Evolutionary conservation across 2,797 vertebrate genomes (phyloP), one percentile per base, ranked within the genome.

Genomic region (Danio aesculapii): DNA sequence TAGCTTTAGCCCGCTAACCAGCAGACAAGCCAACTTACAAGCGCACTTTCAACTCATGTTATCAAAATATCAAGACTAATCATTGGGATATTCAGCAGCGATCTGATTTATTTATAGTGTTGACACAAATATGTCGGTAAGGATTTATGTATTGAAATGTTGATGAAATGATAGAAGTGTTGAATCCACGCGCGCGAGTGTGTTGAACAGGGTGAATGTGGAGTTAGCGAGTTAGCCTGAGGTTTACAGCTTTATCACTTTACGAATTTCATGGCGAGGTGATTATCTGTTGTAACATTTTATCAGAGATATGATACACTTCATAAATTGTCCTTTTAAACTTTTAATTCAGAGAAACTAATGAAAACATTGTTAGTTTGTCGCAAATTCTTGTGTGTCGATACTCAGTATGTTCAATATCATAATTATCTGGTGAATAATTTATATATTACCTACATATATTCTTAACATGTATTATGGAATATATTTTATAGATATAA

Each of bases 1-100:
- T 85, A 75, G 81, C 77, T 87, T 81, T 44, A 73, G 85, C 78
- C 61, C 71, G 82, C 75, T 83, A 80, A 46, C 55, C 8, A 64
- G 12, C 53, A 55, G 52, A 57, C 50, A 47, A 61, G 49, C 39
- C 73, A 81, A 67, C 61, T 75, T 61, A 41, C 17, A 21, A 62
- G 39, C 44, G 9, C 67, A 63, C 57, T 63, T 62, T 62, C 16
- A 69, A 63, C 49, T 63, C 14, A 6, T 39, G 9, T n/a, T 16
- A 63, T 63, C 6, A 19, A 46, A 13, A 72, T 12, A 71, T 39
- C 47, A 30, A 14, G 6, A 6, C 8, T 61, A 30, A 44, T 12
- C 58, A 11, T 46, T 62, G 6, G 2, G 47, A 9, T 52, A 7
- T 52, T 69, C 16, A 43, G 11, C 5, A 1, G 55, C 4, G 21